Percentiles rank a stretch among this genome's conserved stretches.
phyloP scores from a whole-genome alignment of 2,113 vertebrate species.

The Chitala chitala region DNA sequence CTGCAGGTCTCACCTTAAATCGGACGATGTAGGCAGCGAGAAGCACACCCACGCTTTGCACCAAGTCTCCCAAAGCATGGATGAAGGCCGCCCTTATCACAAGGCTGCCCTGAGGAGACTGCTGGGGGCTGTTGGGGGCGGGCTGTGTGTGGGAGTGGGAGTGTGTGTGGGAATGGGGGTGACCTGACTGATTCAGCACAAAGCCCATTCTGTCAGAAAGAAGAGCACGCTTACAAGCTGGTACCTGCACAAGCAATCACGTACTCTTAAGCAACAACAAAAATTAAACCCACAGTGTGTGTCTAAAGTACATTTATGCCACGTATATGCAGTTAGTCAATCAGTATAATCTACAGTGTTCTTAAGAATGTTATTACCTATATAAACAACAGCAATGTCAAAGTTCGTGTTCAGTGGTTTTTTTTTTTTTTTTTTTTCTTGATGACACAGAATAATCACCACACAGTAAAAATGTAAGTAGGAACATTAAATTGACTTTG shows the following conservation, averaged over 20 bases:
- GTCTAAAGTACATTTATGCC: too few species aligned
- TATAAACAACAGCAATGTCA: too few species aligned
- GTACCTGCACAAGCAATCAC: not conserved
- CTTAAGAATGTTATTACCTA: too few species aligned
- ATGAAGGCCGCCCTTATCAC: constrained; percentile 89
- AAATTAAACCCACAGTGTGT: too few species aligned
- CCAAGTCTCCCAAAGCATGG: constrained; percentile 87
- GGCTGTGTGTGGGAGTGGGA: constrained; percentile 38
- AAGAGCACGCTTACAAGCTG: constrained; percentile 3
- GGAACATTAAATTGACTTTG: too few species aligned
- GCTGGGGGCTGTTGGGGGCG: constrained; percentile 6
- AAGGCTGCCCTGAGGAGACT: constrained; percentile 67
- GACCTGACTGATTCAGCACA: constrained; percentile 85
- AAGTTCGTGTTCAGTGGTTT: too few species aligned
- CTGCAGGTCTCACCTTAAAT: constrained; percentile 74
- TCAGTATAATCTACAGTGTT: too few species aligned
- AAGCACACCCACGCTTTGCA: constrained; percentile 90
- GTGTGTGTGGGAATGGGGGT: constrained; percentile 77
- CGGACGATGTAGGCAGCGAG: constrained; percentile 90
- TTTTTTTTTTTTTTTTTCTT: too few species aligned
- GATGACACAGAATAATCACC: too few species aligned
- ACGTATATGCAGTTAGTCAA: too few species aligned
- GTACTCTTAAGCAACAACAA: too few species aligned
- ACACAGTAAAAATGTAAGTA: too few species aligned
- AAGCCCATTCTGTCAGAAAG: constrained; percentile 82